Base-by-base conservation (phyloP, 2,113 vertebrate genomes). In the Ornithorhynchus anatinus region DNA sequence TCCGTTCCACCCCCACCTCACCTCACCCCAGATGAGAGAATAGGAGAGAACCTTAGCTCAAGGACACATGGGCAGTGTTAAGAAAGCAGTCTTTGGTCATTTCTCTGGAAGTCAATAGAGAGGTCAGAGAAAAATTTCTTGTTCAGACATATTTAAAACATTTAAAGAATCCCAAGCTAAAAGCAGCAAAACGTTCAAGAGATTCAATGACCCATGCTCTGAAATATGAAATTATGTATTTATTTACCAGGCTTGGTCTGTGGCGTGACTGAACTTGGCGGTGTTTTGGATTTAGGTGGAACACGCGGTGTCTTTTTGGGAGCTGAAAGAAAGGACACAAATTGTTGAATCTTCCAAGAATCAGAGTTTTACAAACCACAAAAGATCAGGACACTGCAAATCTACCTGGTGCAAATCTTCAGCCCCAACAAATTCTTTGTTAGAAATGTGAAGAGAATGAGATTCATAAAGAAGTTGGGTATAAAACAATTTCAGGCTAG, bases 201-300 rank as follows among this genome's bases (percentile, higher is more conserved):
- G 15, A 48, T 5, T 29, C 25, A 50, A 8, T 19, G 25, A 29
- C 40, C 16, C 38, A 13, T 42, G 69, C 2, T 22, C 13, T 54
- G 38, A 84, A 72, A 25, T 27, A 17, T 4, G 77, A 80, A 81
- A 62, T 52, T 32, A 10, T 22, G 8, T 43, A 25, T 66, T 92
- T 92, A 94, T 92, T 92, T 92, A 94, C 93, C 91, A 82, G 86
- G 27, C 75, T 84, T 86, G 40, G 79, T 87, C 43, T 84, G 85
- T 80, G 88, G 79, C 63, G 81, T 59, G 64, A 11, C 81, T 57
- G 91, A 82, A 42, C 13, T 77, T 52, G 82, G 73, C 39, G 89
- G 72, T n/a, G 80, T 69, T 88, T 82, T 88, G 52, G 77, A 64
- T 82, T 83, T 92, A 40, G 80, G 62, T 70, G 75, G 81, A 40